Percentiles rank a stretch among this genome's conserved stretches.
These are phyloP conservation scores for Branchellion lobata DNA, from an alignment of 2,888 invertebrate genomes.

Conservation along the genomic window DNA sequence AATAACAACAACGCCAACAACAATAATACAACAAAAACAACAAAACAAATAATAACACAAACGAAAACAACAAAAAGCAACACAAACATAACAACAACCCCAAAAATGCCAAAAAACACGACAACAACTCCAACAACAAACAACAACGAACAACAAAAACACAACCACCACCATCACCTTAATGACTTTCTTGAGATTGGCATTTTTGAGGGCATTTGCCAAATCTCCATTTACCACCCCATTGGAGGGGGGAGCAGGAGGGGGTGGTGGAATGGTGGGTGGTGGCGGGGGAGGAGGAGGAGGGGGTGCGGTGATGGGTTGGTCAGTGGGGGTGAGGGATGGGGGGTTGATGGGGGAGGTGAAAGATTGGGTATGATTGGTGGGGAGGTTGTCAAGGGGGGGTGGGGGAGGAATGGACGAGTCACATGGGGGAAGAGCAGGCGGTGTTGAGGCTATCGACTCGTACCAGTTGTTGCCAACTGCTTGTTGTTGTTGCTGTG, in stretches of 20 bases:
- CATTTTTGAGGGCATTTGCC: slow-evolving; percentile 84
- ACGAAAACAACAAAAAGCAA: no score
- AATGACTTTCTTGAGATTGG: slow-evolving; percentile 66
- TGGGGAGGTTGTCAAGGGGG: not conserved
- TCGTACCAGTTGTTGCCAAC: slow-evolving; percentile 37
- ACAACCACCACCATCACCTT: no score
- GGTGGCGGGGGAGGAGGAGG: slow-evolving; percentile 60
- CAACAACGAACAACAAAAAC: no score
- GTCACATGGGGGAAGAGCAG: not conserved
- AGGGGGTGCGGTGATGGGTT: slow-evolving; percentile 67
- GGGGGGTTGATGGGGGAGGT: slow-evolving; percentile 67
- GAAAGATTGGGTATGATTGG: not conserved
- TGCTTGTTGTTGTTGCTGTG: slow-evolving; percentile 20
- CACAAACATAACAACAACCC: no score
- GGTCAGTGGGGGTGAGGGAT: slow-evolving; percentile 66
- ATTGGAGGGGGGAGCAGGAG: slow-evolving; percentile 67
- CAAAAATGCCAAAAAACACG: no score
- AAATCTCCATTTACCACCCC: slow-evolving; percentile 52
- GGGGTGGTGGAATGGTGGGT: slow-evolving; percentile 67
- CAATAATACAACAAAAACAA: no score
- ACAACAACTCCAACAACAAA: no score
- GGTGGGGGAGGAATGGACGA: slow-evolving; percentile 9
- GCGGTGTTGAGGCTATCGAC: slow-evolving; percentile 31
- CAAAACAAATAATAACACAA: no score
- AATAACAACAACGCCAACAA: no score